Percentiles rank a stretch among this genome's conserved stretches.
Conservation (phyloP, 2,797 vertebrate species). For the Masticophis lateralis region DNA sequence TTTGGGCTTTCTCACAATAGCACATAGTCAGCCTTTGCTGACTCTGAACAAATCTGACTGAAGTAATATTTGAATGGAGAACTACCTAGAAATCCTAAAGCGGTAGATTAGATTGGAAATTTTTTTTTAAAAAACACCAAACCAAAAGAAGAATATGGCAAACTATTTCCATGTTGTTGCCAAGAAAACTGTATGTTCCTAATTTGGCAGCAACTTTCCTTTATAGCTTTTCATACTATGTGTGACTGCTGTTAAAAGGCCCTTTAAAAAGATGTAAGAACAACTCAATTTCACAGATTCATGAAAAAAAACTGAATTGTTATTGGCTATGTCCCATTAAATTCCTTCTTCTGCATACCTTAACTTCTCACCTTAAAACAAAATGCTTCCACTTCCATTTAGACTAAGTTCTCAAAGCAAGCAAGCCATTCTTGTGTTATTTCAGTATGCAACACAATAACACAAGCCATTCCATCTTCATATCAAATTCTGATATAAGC, state of each 20-base stretch:
- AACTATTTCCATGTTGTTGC: not conserved
- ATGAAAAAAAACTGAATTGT: not conserved
- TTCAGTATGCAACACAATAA: constrained; percentile 47
- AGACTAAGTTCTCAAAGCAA: not conserved
- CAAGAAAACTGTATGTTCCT: not conserved
- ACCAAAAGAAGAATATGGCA: not conserved
- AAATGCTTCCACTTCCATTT: not conserved
- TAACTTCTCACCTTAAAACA: not conserved
- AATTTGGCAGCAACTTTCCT: not conserved
- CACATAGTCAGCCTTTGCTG: not conserved
- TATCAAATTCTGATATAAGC: not conserved
- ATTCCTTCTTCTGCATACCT: not conserved
- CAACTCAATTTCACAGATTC: not conserved
- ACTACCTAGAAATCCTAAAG: not conserved
- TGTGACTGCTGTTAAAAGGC: not conserved
- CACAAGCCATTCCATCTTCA: not conserved
- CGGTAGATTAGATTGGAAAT: not conserved
- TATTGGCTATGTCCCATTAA: not conserved
- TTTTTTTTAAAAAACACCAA: not conserved
- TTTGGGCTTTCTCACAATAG: not conserved
- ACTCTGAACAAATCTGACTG: not conserved
- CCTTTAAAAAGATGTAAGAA: not conserved
- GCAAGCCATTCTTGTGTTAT: not conserved
- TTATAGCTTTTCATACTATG: not conserved
- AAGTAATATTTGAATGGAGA: not conserved